phyloP scores from a whole-genome alignment of 2,113 vertebrate species.

The Zosterops borbonicus region DNA sequence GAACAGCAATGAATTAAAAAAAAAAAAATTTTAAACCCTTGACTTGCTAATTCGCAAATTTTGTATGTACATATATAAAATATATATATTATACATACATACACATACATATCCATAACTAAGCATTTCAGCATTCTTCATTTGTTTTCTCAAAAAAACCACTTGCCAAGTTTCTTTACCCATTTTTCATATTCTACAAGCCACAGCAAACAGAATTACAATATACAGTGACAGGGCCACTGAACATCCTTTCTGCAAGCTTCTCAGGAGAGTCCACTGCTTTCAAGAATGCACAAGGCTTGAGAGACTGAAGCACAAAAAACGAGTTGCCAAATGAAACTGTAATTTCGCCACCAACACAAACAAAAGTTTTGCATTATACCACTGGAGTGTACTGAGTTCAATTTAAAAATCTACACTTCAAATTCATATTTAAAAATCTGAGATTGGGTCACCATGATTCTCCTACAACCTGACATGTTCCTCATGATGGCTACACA shows the following conservation, averaged over 20 bases:
- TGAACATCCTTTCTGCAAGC: background rate
- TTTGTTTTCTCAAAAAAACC: background rate
- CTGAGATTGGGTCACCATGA: background rate
- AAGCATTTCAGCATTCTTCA: background rate
- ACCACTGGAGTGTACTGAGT: rapidly evolving
- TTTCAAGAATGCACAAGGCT: background rate
- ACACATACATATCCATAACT: background rate
- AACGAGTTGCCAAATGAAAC: background rate
- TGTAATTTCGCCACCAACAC: rapidly evolving
- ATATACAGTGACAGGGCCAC: rapidly evolving
- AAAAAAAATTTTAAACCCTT: background rate
- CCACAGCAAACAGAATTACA: background rate
- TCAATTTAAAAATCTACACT: background rate
- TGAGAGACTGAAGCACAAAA: background rate
- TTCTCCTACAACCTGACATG: background rate
- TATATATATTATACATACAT: rapidly evolving
- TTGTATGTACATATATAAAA: background rate
- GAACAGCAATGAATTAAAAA: background rate
- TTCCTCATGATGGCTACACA: background rate
- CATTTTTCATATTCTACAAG: background rate
- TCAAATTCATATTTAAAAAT: background rate
- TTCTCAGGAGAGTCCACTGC: background rate
- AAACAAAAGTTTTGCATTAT: background rate
- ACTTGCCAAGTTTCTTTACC: background rate
- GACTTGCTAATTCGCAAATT: background rate